Base-by-base conservation (phyloP, 2,888 invertebrate genomes). In the Drosophila mayaguana region DNA sequence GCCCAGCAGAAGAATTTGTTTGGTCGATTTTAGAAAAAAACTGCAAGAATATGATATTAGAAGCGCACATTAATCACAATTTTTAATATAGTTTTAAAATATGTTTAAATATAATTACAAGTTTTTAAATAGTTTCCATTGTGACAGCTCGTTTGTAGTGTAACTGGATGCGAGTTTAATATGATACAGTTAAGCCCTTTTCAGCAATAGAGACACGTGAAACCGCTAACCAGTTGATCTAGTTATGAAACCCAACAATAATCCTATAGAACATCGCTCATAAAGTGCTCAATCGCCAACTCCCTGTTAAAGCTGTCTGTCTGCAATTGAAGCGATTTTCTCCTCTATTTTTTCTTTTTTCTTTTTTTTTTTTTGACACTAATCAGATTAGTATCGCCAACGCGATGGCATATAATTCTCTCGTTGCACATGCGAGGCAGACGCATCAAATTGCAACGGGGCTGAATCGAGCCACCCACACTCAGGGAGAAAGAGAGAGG, bases 351-450 rank as follows among this genome's bases (percentile, higher is more conserved):
- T 38, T 8, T n/a, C n/a, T 66, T 68, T 73, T 43, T 78, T 83
- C 77, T 83, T n/a, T 38, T 66, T 68, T 73, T 43, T 78, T 83
- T 78, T 83, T 81, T 92, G 92, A 92, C 92, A 91, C 90, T 92
- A 92, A 92, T 92, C 92, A 91, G 92, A 92, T 92, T 92, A 92
- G 92, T 92, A 92, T 92, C 91, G 92, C 88, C 91, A 91, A 88
- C 90, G 88, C 85, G 79, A 77, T 79, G 74, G 61, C 68, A 68
- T 65, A 79, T 69, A 76, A 79, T 77, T 69, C 46, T 59, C 75
- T 63, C 65, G 76, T 42, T 78, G 80, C 80, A 78, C 80, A 78
- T 80, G 80, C 63, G 63, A 76, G 63, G 43, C 78, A 80, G 78
- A 78, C 78, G 89, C 84, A 84, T 84, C 84, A 76, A 84, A 88